A percentile compares a stretch with the other conserved stretches of the same genome.
Conservation (phyloP, 2,888 invertebrate genomes). For the Drosophila antonietae region DNA sequence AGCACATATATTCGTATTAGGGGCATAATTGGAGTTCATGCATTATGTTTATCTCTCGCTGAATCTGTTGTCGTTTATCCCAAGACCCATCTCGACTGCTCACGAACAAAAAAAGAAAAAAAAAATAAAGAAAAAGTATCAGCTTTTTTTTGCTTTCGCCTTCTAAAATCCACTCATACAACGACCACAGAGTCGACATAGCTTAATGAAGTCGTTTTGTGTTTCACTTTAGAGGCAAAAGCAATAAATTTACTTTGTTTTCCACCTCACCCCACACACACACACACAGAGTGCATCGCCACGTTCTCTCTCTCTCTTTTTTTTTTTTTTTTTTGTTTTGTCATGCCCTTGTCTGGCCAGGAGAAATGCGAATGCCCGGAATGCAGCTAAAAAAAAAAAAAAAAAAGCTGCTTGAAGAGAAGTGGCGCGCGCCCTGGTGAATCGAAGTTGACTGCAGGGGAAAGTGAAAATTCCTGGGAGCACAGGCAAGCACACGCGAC, state of each 20-base stretch:
- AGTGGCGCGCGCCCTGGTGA: not conserved
- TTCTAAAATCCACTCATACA: slow-evolving; percentile 16
- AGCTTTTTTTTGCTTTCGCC: slow-evolving; percentile 23
- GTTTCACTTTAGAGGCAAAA: slow-evolving; percentile 70
- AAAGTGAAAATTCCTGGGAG: slow-evolving; percentile 73
- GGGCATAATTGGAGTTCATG: not conserved
- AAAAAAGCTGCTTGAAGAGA: too few species aligned
- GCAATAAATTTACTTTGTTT: slow-evolving; percentile 72
- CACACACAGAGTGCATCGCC: slow-evolving; percentile 35
- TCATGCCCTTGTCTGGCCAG: slow-evolving; percentile 42
- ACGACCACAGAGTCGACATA: slow-evolving; percentile 59
- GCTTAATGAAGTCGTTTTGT: slow-evolving; percentile 80
- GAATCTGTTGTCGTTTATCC: slow-evolving; percentile 2
- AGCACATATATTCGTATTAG: not conserved
- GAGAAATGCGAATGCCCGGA: slow-evolving; percentile 60
- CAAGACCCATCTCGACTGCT: slow-evolving; percentile 7
- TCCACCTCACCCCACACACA: slow-evolving; percentile 14
- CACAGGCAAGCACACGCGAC: slow-evolving; percentile 35
- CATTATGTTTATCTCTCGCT: not conserved
- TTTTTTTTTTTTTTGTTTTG: not conserved
- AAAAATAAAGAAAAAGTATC: not conserved
- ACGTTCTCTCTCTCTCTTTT: not conserved
- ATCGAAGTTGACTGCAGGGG: slow-evolving; percentile 41
- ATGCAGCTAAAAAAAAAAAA: slow-evolving; percentile 38
- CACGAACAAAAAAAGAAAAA: slow-evolving; percentile 1